Conservation (phyloP, 2,888 invertebrate species). For the Plutella xylostella region DNA sequence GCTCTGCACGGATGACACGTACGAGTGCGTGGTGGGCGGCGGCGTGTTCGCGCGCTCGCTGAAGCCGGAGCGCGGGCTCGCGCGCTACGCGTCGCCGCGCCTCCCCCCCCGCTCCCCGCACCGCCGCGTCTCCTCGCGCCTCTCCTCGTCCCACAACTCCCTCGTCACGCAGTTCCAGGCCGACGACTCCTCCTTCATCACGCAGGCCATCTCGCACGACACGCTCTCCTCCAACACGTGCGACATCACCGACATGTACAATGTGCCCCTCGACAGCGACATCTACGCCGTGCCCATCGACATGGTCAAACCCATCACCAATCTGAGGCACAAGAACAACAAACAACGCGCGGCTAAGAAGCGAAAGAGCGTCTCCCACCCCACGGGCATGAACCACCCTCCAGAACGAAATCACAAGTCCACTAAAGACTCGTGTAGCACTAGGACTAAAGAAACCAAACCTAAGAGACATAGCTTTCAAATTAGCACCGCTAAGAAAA, state of each 20-base stretch:
- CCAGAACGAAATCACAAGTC: constrained; percentile 32
- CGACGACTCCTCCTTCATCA: constrained; percentile 89
- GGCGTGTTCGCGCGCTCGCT: constrained; percentile 45
- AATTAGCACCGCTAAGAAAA: constrained; percentile 72
- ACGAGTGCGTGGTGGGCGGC: constrained; percentile 29
- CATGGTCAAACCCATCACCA: constrained; percentile 73
- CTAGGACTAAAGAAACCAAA: constrained; percentile 44
- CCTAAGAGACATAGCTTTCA: constrained; percentile 78
- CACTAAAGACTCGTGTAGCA: constrained; percentile 31
- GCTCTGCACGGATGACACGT: constrained; percentile 32
- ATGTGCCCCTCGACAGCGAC: constrained; percentile 89
- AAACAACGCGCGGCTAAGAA: constrained; percentile 48
- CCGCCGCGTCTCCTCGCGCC: constrained; percentile 79
- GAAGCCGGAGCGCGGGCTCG: constrained; percentile 49
- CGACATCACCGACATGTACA: constrained; percentile 87
- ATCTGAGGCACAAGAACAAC: constrained; percentile 46
- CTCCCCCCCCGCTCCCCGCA: constrained; percentile 73
- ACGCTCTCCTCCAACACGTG: constrained; percentile 76
- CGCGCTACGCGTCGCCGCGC: constrained; percentile 54
- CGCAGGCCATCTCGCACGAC: constrained; percentile 90
- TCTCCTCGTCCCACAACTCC: constrained; percentile 89
- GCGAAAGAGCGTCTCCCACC: constrained; percentile 45
- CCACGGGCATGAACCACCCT: constrained; percentile 26
- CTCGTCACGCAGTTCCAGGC: constrained; percentile 80
- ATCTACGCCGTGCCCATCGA: constrained; percentile 89